A percentile compares a stretch with the other conserved stretches of the same genome.
These are phyloP conservation scores for Psittacula derbiana DNA, from an alignment of 2,797 vertebrate genomes.

Conservation along the genomic window DNA sequence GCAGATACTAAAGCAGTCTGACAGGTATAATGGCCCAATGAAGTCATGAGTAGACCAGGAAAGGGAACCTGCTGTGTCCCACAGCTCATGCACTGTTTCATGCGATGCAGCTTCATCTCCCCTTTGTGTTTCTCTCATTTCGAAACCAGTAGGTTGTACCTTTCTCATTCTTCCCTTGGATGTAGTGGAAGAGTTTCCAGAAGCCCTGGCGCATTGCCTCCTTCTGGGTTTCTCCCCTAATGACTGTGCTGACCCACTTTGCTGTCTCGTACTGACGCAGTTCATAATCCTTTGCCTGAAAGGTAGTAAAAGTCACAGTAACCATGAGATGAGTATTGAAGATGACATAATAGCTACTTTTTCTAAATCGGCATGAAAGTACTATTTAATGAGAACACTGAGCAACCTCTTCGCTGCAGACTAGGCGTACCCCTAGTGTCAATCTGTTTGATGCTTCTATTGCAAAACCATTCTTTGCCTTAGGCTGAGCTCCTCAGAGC, in stretches of 20 bases:
- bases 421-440: rapidly evolving
- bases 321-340: neutral
- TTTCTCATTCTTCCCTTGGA: slow-evolving; percentile 67
- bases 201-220: slow-evolving; percentile 56
- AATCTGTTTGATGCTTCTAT: neutral
- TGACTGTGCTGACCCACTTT: slow-evolving; percentile 62
- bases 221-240: slow-evolving; percentile 46
- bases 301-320: neutral
- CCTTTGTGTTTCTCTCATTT: neutral
- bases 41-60: neutral
- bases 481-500: neutral
- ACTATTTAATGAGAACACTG: rapidly evolving
- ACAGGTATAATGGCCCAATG: rapidly evolving
- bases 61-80: neutral
- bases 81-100: rapidly evolving
- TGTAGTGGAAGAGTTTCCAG: slow-evolving; percentile 69
- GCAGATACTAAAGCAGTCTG: neutral
- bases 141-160: neutral
- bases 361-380: rapidly evolving
- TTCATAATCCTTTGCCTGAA: slow-evolving; percentile 57
- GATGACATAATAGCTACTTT: neutral
- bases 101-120: rapidly evolving
- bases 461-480: neutral
- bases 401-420: neutral
- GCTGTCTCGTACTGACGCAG: slow-evolving; percentile 41